phyloP scores from a whole-genome alignment of 2,888 invertebrate species.

The Apoda limacodes region DNA sequence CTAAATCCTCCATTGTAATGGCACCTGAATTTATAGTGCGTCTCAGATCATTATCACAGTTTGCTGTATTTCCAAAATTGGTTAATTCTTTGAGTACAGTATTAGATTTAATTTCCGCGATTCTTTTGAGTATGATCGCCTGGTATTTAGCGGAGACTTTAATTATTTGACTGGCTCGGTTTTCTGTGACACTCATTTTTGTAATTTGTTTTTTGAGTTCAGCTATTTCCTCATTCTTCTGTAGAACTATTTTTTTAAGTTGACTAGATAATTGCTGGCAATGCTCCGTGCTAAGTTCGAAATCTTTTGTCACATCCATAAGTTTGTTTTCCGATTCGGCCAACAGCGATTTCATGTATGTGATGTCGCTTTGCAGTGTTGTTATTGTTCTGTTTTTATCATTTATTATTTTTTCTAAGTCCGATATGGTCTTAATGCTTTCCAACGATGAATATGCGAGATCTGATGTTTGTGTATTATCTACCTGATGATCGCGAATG shows the following conservation, averaged over 20 bases:
- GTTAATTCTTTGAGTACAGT: conserved; percentile 54
- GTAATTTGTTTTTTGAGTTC: conserved; percentile 50
- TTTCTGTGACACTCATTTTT: conserved; percentile 52
- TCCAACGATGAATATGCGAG: conserved; percentile 46
- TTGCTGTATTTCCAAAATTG: conserved; percentile 45
- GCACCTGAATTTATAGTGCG: conserved; percentile 42
- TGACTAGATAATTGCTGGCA: conserved; percentile 48
- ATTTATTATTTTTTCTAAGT: conserved; percentile 53
- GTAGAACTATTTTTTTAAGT: conserved; percentile 50
- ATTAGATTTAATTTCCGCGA: conserved; percentile 55
- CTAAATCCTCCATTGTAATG: conserved; percentile 56
- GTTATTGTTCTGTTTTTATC: conserved; percentile 56
- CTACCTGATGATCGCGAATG: conserved; percentile 42
- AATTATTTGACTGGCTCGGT: conserved; percentile 52
- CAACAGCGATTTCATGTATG: conserved; percentile 45
- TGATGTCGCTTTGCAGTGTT: conserved; percentile 46
- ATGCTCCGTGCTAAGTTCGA: conserved; percentile 46
- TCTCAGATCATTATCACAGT: conserved; percentile 39
- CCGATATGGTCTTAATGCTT: conserved; percentile 50
- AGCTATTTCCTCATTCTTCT: conserved; percentile 56
- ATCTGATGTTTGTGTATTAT: conserved; percentile 44
- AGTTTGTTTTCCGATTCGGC: conserved; percentile 55
- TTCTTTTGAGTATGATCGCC: conserved; percentile 52
- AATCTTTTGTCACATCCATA: conserved; percentile 45
- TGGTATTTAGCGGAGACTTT: conserved; percentile 60